phyloP scores from a whole-genome alignment of 2,113 vertebrate species.

The Perca schrenkii region DNA sequence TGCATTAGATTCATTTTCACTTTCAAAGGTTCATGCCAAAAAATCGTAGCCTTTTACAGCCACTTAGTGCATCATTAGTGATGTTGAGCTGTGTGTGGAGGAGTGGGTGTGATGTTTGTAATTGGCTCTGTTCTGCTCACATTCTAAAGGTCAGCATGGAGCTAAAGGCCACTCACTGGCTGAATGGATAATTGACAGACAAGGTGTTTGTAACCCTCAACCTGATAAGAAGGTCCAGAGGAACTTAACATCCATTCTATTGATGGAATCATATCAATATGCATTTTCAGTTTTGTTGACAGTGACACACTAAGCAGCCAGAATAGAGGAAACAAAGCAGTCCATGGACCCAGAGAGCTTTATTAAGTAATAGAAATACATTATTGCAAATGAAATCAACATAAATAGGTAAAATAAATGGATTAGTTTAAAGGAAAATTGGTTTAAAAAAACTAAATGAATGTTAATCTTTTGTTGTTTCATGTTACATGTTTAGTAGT shows the following conservation, averaged over 20 bases:
- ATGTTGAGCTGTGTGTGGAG: slow-evolving; percentile 24
- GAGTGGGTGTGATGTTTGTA: slow-evolving; percentile 55
- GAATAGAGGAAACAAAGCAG: neutral
- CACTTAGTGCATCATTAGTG: slow-evolving; percentile 63
- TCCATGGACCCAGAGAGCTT: neutral
- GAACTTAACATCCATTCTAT: slow-evolving; percentile 19
- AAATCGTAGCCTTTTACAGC: slow-evolving; percentile 12
- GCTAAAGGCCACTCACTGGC: slow-evolving; percentile 73
- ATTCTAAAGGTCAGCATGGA: slow-evolving; percentile 71
- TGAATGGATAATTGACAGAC: slow-evolving; percentile 70
- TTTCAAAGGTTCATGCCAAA: slow-evolving; percentile 23
- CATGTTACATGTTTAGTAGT: no score
- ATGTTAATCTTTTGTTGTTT: no score
- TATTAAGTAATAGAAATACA: neutral
- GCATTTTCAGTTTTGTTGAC: slow-evolving; percentile 29
- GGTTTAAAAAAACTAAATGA: no score
- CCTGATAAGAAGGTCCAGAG: neutral
- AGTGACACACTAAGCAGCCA: neutral
- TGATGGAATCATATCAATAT: slow-evolving; percentile 19
- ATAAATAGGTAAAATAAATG: neutral
- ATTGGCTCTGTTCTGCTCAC: slow-evolving; percentile 62
- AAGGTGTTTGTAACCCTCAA: slow-evolving; percentile 10
- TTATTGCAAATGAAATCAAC: neutral
- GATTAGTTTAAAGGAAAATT: no score
- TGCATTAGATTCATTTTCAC: slow-evolving; percentile 21